Conservation (phyloP, 64 coral and sea anemone genomes). For the Actinia equina region DNA sequence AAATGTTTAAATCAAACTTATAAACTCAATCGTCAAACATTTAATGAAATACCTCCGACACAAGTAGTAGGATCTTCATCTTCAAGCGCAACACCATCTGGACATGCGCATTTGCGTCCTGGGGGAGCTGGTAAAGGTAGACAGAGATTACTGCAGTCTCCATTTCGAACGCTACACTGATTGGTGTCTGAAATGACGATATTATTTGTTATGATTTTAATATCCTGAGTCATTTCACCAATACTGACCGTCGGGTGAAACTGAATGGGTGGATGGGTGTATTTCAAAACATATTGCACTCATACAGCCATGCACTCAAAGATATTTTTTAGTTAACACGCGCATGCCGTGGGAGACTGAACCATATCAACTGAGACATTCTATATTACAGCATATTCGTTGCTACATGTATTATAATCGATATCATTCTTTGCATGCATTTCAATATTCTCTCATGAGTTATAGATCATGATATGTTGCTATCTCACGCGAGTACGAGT, state of each 20-base stretch:
- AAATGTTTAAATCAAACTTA: too few relatives aligned
- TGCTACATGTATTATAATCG: constrained; percentile 20
- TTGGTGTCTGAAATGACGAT: constrained; percentile 1
- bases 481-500: not conserved
- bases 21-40: too few relatives aligned
- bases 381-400: not conserved
- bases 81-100: constrained; percentile 37
- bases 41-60: constrained; percentile 45
- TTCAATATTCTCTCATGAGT: not conserved
- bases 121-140: constrained; percentile 47
- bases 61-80: constrained; percentile 37
- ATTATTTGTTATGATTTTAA: not conserved
- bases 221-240: too few relatives aligned
- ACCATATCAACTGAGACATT: not conserved
- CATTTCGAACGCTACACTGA: constrained; percentile 24
- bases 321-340: not conserved
- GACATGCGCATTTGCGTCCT: constrained; percentile 42
- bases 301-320: not conserved
- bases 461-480: not conserved
- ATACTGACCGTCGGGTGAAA: too few relatives aligned
- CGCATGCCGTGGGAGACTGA: not conserved
- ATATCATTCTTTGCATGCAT: constrained; percentile 14
- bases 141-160: constrained; percentile 43
- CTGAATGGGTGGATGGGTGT: not conserved
- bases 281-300: not conserved